A percentile compares a stretch with the other conserved stretches of the same genome.
Evolutionary conservation across 1,140 invertebrate genomes (phyloP).

Genomic region (Chelonus insularis): DNA sequence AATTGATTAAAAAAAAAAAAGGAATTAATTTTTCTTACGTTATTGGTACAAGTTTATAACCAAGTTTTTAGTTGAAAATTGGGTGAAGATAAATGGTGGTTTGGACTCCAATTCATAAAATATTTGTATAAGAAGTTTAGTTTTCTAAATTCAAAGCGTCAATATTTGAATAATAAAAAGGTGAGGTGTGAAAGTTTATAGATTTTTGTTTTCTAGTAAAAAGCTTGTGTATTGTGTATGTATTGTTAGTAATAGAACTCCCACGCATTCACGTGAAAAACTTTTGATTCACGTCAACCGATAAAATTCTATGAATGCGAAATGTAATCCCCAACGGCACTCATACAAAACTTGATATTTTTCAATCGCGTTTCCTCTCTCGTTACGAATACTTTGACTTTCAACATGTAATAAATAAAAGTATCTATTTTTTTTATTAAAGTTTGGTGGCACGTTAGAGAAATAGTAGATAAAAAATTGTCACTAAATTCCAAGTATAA

Average conservation of each 20-base stretch:
- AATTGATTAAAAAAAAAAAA: too few species aligned
- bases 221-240: neutral
- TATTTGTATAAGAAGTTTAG: too few species aligned
- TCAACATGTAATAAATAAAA: neutral
- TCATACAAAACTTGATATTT: conserved; percentile 29
- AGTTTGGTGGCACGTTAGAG: too few species aligned
- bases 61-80: too few species aligned
- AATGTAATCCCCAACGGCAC: conserved; percentile 26
- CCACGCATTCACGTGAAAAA: conserved; percentile 2
- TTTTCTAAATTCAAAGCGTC: neutral
- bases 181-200: neutral
- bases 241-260: neutral
- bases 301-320: conserved; percentile 33
- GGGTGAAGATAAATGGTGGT: too few species aligned
- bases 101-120: too few species aligned
- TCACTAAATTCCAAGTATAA: too few species aligned
- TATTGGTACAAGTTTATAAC: too few species aligned
- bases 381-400: neutral
- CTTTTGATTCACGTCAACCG: conserved; percentile 16
- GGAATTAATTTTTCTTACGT: too few species aligned
- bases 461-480: too few species aligned
- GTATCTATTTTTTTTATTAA: too few species aligned
- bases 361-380: conserved; percentile 28
- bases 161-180: neutral
- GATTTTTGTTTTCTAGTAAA: neutral